These are phyloP conservation scores for Heliconius charithonia DNA, from an alignment of 2,888 invertebrate species.

Conservation along the genomic window DNA sequence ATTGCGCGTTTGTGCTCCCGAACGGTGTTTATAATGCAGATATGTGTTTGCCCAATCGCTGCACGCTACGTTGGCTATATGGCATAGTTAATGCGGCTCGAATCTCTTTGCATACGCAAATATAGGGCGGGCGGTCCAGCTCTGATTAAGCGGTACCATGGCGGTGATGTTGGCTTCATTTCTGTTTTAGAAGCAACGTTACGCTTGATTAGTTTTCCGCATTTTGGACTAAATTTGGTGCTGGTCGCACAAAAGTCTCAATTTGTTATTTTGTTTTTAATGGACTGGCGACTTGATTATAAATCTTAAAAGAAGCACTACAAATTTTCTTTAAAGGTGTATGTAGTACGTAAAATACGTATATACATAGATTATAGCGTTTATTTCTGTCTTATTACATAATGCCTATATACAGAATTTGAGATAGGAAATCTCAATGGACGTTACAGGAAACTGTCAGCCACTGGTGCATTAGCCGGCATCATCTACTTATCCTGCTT, in stretches of 20 bases:
- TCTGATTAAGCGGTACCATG: slow-evolving; percentile 82
- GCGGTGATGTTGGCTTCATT: slow-evolving; percentile 73
- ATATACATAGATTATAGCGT: no score
- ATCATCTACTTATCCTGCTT: slow-evolving; percentile 58
- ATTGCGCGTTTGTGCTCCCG: slow-evolving; percentile 81
- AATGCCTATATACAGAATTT: slow-evolving; percentile 22
- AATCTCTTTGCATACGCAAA: slow-evolving; percentile 85
- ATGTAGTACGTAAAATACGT: neutral
- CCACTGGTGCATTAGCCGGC: slow-evolving; percentile 59
- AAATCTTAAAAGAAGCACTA: neutral
- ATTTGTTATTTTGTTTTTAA: neutral
- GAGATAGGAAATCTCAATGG: slow-evolving; percentile 39
- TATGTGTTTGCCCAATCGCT: slow-evolving; percentile 84
- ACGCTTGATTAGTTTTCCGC: slow-evolving; percentile 71
- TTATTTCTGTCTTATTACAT: slow-evolving; percentile 18
- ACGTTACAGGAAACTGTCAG: slow-evolving; percentile 46
- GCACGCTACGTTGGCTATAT: slow-evolving; percentile 83
- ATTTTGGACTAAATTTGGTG: slow-evolving; percentile 47
- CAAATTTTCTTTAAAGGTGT: neutral
- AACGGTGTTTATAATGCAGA: slow-evolving; percentile 84
- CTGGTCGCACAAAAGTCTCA: neutral
- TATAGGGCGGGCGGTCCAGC: slow-evolving; percentile 80
- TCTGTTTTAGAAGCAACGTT: slow-evolving; percentile 67
- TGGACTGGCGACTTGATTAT: neutral
- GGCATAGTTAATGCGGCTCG: slow-evolving; percentile 83